Conservation (phyloP, 2,888 invertebrate genomes). For the Heliconius cydno region DNA sequence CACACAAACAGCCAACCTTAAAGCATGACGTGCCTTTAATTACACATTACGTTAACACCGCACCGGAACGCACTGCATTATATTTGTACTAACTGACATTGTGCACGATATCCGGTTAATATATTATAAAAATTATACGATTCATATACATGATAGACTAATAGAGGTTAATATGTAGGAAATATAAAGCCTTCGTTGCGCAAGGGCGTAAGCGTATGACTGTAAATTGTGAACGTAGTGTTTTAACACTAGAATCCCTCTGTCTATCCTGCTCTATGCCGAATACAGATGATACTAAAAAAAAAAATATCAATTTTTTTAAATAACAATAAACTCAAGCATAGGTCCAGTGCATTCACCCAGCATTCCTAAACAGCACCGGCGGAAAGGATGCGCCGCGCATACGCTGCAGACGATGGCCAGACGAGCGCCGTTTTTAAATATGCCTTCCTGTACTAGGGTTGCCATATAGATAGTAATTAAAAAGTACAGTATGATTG, state of each 20-base stretch:
- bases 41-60: constrained; percentile 22
- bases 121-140: constrained; percentile 26
- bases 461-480: constrained; percentile 52
- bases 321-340: constrained; percentile 24
- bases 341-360: constrained; percentile 44
- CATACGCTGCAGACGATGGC: constrained; percentile 70
- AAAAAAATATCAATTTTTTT: background rate
- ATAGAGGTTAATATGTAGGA: background rate
- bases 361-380: constrained; percentile 48
- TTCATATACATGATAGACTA: constrained; percentile 7
- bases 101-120: constrained; percentile 27
- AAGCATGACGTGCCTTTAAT: constrained; percentile 24
- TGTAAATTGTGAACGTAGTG: too few species aligned
- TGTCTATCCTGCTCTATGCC: too few species aligned
- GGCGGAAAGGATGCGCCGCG: constrained; percentile 69
- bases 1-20: background rate
- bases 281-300: too few species aligned
- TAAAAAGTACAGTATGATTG: background rate
- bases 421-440: constrained; percentile 74
- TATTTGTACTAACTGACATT: constrained; percentile 26
- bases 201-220: too few species aligned
- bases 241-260: too few species aligned
- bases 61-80: constrained; percentile 26
- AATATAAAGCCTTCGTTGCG: background rate
- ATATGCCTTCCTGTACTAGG: constrained; percentile 66